Base-by-base conservation (phyloP, 2,113 vertebrate species). In the Trinectes maculatus region DNA sequence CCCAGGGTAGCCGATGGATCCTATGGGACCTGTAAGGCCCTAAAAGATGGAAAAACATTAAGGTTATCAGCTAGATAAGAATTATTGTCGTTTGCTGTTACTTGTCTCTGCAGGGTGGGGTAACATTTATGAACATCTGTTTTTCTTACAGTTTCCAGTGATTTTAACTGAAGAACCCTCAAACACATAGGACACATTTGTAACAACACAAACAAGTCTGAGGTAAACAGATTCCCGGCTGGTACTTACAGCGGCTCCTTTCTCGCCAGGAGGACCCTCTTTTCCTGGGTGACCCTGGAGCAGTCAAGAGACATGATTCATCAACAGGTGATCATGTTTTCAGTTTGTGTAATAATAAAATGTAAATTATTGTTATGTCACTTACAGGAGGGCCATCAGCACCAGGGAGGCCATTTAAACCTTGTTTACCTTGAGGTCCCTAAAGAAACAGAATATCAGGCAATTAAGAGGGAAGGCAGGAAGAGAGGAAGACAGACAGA, bases 331-430 rank as follows among this genome's bases (percentile, higher is more conserved):
- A 26, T 10, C 22, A 44, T 22, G 5, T 55, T 37, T 5, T 9
- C n/a, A 44, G 47, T 71, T 43, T 62, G 7, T 54, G 3, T 43
- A 31, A 43, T 54, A 24, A 39, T 13, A 10, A 16, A 34, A 62
- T 9, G 59, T 8, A 13, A 11, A n/a, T 43, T 9, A 19, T n/a
- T n/a, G 24, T 10, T 43, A 37, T 10, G 34, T 18, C 34, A 94
- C 96, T 95, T 90, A 99, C 98, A 49, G 96, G 96, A 82, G 96
- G 96, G 1, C 98, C 98, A 74, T 99, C 98, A 51, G 98, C 91
- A 73, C 98, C 98, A 22, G 89, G 53, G 73, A 99, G 93, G 11
- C 98, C 98, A 21, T 87, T 92, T 59, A 99, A 91, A 22, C 98
- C 98, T 74, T 94, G 92, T 83, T 96, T 98, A 72, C 98, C 98